Conservation (phyloP, 2,113 vertebrate genomes). For the Ornithorhynchus anatinus region DNA sequence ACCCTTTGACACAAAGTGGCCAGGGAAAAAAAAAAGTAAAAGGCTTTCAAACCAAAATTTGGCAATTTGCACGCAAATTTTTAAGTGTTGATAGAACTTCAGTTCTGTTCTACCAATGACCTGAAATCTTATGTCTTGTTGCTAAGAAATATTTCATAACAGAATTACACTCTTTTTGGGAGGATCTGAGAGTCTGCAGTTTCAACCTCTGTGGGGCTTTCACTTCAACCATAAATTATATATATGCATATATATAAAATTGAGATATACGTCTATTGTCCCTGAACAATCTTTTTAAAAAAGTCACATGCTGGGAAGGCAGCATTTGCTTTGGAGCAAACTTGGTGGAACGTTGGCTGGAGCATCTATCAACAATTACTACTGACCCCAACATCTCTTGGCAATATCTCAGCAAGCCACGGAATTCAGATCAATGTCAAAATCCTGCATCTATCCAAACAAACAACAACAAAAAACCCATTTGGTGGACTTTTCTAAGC, state of each 20-base stretch:
- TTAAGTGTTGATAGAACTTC: slow-evolving; percentile 54
- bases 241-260: too few species aligned
- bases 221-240: slow-evolving; percentile 68
- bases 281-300: slow-evolving; percentile 66
- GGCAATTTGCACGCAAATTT: slow-evolving; percentile 34
- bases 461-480: too few species aligned
- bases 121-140: slow-evolving; percentile 60
- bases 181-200: slow-evolving; percentile 62
- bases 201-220: slow-evolving; percentile 66
- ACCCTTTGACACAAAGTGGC: slow-evolving; percentile 13
- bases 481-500: slow-evolving; percentile 45
- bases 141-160: slow-evolving; percentile 54
- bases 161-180: slow-evolving; percentile 62
- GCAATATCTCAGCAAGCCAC: slow-evolving; percentile 53
- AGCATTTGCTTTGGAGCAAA: slow-evolving; percentile 54
- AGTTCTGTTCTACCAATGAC: slow-evolving; percentile 51
- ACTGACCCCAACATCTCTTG: slow-evolving; percentile 50
- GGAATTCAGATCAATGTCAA: slow-evolving; percentile 53
- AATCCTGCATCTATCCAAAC: slow-evolving; percentile 40
- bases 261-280: too few species aligned
- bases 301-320: slow-evolving; percentile 56
- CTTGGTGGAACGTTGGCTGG: slow-evolving; percentile 56
- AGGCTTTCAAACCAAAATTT: slow-evolving; percentile 33
- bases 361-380: slow-evolving; percentile 54
- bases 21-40: slow-evolving; percentile 30